Conservation (phyloP, 1,140 invertebrate genomes). For the Geopemphigus sp. region DNA sequence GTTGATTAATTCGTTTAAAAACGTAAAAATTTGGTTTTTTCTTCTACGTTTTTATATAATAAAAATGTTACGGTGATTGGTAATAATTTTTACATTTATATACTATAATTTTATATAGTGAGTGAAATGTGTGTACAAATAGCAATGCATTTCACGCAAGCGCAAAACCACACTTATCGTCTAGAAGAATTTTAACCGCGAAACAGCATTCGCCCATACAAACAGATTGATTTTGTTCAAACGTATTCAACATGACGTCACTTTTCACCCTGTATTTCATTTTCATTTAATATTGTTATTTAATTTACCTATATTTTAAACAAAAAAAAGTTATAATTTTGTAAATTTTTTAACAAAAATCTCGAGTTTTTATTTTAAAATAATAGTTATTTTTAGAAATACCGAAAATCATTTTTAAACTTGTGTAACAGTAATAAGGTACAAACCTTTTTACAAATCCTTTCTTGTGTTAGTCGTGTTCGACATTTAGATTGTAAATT, state of each 20-base stretch:
- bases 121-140: conserved; percentile 8
- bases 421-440: not conserved
- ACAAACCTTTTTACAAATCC: not conserved
- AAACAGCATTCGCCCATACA: conserved; percentile 33
- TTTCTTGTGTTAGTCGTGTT: not conserved
- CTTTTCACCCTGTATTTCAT: not conserved
- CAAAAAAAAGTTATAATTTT: too few relatives aligned
- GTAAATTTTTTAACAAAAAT: not conserved
- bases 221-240: conserved; percentile 20
- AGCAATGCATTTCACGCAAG: conserved; percentile 7
- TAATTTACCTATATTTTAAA: not conserved
- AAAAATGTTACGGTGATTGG: not conserved
- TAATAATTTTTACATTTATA: not conserved
- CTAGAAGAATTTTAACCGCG: conserved; percentile 14
- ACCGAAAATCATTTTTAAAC: not conserved
- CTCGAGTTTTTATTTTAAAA: not conserved
- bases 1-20: too few relatives aligned
- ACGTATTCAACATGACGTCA: not conserved
- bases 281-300: not conserved
- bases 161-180: conserved; percentile 16
- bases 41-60: too few relatives aligned
- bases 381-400: not conserved
- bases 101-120: not conserved
- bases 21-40: too few relatives aligned
- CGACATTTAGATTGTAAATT: conserved; percentile 1